Conservation (phyloP, 92 coral and sea anemone species). For the Phenganax subtilis region DNA sequence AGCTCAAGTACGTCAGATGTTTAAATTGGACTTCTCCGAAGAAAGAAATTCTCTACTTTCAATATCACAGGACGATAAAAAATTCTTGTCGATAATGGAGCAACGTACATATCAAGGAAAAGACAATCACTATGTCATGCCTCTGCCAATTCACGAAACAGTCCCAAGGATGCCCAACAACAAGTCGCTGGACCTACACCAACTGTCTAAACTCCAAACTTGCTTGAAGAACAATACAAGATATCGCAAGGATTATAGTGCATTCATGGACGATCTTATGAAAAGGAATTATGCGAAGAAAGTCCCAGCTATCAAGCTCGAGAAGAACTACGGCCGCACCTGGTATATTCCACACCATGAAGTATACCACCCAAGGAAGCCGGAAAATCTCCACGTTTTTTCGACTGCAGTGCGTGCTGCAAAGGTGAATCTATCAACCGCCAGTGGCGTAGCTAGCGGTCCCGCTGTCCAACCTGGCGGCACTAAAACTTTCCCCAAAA, state of each 20-base stretch:
- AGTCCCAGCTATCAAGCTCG: constrained; percentile 16
- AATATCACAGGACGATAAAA: constrained; percentile 46
- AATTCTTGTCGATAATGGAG: constrained; percentile 39
- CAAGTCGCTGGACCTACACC: constrained; percentile 37
- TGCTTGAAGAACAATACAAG: constrained; percentile 6
- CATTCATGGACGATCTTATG: constrained; percentile 44
- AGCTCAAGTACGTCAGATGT: constrained; percentile 26
- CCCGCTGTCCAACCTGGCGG: too few relatives aligned
- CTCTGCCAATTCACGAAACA: constrained; percentile 38
- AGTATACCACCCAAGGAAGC: constrained; percentile 40
- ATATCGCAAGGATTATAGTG: constrained; percentile 42
- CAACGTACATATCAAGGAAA: constrained; percentile 29
- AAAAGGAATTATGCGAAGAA: constrained; percentile 42
- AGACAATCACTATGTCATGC: constrained; percentile 53
- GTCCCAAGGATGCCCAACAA: constrained; percentile 43
- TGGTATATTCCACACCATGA: constrained; percentile 55
- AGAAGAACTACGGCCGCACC: constrained; percentile 2
- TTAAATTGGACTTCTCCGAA: constrained; percentile 51
- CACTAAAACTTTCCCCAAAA: too few relatives aligned
- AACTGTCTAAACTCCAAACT: constrained; percentile 38
- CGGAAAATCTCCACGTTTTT: constrained; percentile 37
- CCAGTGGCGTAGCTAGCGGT: too few relatives aligned
- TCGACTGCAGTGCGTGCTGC: constrained; percentile 40
- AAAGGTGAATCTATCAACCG: constrained; percentile 36
- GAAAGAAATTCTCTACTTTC: neutral